phyloP scores from a whole-genome alignment of 2,888 invertebrate genomes.

The Digitonthophagus gazella region DNA sequence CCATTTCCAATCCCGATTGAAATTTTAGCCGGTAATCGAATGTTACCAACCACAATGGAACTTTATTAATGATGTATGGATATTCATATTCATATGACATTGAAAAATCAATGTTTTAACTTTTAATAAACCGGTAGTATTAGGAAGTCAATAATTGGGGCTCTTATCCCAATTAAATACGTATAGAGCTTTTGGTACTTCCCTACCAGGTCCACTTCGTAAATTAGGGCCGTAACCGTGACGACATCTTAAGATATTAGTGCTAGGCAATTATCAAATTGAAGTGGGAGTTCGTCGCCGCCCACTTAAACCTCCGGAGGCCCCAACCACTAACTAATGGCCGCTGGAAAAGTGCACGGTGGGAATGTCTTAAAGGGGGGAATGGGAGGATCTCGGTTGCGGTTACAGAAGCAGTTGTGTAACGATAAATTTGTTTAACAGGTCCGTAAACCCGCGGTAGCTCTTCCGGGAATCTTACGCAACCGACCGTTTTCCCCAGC shows the following conservation, averaged over 20 bases:
- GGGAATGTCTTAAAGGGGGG: conserved; percentile 1
- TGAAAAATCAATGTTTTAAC: no score
- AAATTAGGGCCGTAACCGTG: conserved; percentile 40
- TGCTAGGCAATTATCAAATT: conserved; percentile 47
- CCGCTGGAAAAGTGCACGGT: background rate
- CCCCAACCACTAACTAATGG: background rate
- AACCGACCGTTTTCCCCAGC: background rate
- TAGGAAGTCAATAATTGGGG: no score
- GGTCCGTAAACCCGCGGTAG: background rate
- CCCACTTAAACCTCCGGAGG: background rate
- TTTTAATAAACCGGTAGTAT: no score
- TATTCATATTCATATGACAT: no score
- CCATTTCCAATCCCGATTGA: background rate
- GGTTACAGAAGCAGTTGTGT: background rate
- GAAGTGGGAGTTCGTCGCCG: conserved; percentile 29
- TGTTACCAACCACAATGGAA: background rate
- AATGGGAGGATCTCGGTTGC: background rate
- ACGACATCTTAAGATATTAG: conserved; percentile 48
- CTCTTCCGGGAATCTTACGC: background rate
- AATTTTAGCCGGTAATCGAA: background rate
- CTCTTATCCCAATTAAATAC: no score
- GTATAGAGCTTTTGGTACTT: no score
- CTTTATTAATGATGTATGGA: background rate
- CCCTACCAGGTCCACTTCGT: no score
- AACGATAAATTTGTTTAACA: background rate